Evolutionary conservation across 1,140 invertebrate genomes (phyloP), one percentile per base, ranked within the genome.

Genomic region (Heliconius melpomene): DNA sequence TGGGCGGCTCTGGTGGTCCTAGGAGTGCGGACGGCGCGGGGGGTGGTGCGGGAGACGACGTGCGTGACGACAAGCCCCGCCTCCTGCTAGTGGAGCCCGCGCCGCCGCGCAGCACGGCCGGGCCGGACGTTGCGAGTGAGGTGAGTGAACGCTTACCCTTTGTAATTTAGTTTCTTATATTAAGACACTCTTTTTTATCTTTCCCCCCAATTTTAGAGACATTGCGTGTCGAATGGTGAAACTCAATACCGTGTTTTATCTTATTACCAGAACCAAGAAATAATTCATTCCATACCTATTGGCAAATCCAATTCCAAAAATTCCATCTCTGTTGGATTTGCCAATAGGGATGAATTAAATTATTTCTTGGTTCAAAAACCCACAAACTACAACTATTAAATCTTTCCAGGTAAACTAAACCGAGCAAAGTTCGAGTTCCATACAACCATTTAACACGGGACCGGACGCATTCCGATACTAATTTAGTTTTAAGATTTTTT

Each of bases 391-490:
- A 46, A 46, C 5, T 16, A 16, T 46, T 46, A 16, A 16, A 46
- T 46, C 40, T 46, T 29, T 89, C 16, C 89, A 93, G 91, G 90
- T 92, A 52, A 89, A 92, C 75, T 92, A 86, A 91, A 57, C 88
- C 75, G 73, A 80, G 78, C 54, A 72, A 52, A 52, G 79, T 80
- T 60, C 79, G 81, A 54, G 76, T 77, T 50, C 76, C 83, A 84
- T 57, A 85, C 79, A 86, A 86, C 83, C 78, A 80, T 82, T 82
- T 86, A 88, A 90, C 88, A 92, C 88, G 89, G 87, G 83, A 85
- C 86, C 66, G 79, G 77, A 52, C 90, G 89, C 90, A 93, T 91
- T 93, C 91, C 91, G 91, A 90, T 87, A 89, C 85, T 93, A 87
- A 89, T 91, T 86, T 91, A 91, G 86, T 57, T 79, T 88, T 92